A percentile compares a stretch with the other conserved stretches of the same genome.
phyloP scores from a whole-genome alignment of 2,797 vertebrate species.

The Lithobates sylvaticus region DNA sequence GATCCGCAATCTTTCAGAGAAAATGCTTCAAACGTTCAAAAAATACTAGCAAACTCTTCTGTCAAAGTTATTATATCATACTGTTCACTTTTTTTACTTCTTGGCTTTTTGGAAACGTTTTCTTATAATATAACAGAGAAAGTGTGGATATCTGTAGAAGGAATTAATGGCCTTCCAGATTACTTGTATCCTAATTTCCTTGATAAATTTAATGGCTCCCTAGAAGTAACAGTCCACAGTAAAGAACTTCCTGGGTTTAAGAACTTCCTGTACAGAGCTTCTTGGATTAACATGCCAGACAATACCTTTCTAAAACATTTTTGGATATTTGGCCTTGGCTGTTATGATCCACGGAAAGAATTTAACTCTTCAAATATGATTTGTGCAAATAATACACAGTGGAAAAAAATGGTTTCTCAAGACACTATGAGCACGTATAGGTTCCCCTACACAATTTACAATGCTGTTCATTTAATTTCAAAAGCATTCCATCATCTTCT shows the following conservation, averaged over 20 bases:
- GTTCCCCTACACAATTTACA: background rate
- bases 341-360: background rate
- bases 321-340: conserved; percentile 2
- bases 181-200: background rate
- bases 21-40: background rate
- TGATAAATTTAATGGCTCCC: conserved; percentile 17
- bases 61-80: conserved; percentile 29
- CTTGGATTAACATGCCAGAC: background rate
- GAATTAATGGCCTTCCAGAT: background rate
- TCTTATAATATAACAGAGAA: background rate
- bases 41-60: background rate
- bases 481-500: conserved; percentile 6
- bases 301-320: conserved; percentile 3
- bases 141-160: conserved; percentile 1
- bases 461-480: conserved; percentile 10
- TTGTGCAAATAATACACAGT: background rate
- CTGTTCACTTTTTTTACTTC: background rate
- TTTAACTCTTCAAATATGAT: background rate
- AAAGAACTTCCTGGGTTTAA: conserved; percentile 17
- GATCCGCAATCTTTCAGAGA: background rate
- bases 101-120: background rate
- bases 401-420: background rate
- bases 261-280: background rate
- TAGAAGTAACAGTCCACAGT: conserved; percentile 4
- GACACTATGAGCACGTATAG: background rate